Conservation (phyloP, 2,113 vertebrate genomes). For the Gopherus evgoodei region DNA sequence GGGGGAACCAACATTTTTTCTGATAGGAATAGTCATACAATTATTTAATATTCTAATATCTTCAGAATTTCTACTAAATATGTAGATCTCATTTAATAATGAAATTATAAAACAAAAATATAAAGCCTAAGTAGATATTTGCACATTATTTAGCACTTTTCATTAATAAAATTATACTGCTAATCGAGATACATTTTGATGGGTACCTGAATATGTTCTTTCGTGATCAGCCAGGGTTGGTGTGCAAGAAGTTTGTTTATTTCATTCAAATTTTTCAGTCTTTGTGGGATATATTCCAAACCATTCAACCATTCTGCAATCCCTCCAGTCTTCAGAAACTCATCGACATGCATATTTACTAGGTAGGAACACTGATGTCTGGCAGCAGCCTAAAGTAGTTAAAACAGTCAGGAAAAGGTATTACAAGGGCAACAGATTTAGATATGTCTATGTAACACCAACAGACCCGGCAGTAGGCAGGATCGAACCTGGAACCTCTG, state of each 20-base stretch:
- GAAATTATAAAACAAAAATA: background rate
- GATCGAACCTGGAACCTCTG: too few species aligned
- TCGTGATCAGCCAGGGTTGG: constrained; percentile 88
- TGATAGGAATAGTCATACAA: background rate
- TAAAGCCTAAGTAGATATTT: background rate
- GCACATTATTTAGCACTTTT: background rate
- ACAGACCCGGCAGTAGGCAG: too few species aligned
- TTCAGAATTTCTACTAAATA: background rate
- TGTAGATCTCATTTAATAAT: background rate
- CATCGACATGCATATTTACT: constrained; percentile 89
- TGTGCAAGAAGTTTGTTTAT: constrained; percentile 90
- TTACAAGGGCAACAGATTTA: background rate
- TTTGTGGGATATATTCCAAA: constrained; percentile 86
- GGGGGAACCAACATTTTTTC: background rate
- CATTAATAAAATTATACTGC: background rate
- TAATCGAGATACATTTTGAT: background rate
- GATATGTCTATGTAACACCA: too few species aligned
- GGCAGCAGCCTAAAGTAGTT: constrained; percentile 82
- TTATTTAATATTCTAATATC: background rate
- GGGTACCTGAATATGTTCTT: constrained; percentile 89
- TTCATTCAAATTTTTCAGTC: constrained; percentile 88
- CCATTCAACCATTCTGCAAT: constrained; percentile 87
- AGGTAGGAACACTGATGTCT: constrained; percentile 88
- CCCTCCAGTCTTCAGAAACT: constrained; percentile 88
- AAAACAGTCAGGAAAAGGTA: constrained; percentile 24